A percentile compares a stretch with the other conserved stretches of the same genome.
These are phyloP conservation scores for Misgurnus anguillicaudatus DNA, from an alignment of 2,113 vertebrate species.

Conservation along the genomic window DNA sequence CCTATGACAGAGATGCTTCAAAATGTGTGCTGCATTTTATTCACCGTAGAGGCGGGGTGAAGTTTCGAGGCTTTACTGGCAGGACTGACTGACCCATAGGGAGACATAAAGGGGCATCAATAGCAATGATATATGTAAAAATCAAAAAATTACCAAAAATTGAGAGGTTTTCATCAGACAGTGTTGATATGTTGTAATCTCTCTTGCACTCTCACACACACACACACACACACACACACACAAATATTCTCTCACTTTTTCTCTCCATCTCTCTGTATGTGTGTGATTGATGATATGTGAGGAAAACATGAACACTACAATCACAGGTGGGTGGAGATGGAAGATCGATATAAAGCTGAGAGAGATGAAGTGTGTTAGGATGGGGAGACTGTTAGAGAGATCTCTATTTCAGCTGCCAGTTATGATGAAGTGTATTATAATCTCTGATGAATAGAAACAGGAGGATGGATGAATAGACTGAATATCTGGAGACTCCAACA, in stretches of 20 bases:
- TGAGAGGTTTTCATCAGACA: too few species aligned
- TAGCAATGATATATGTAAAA: too few species aligned
- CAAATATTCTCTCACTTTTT: neutral
- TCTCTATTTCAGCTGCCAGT: slow-evolving; percentile 34
- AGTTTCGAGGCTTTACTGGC: too few species aligned
- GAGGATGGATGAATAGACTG: slow-evolving; percentile 21
- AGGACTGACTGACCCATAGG: too few species aligned
- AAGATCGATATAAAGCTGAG: slow-evolving; percentile 43
- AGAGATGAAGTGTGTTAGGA: neutral
- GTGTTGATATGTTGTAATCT: too few species aligned
- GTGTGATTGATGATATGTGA: slow-evolving; percentile 38
- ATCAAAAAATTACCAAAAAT: too few species aligned
- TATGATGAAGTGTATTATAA: slow-evolving; percentile 29
- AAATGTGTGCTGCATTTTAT: too few species aligned
- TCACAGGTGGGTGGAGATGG: slow-evolving; percentile 36
- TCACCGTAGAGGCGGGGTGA: too few species aligned
- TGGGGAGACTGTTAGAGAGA: slow-evolving; percentile 1
- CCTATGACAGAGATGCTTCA: too few species aligned
- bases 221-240: too few species aligned
- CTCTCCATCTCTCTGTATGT: slow-evolving; percentile 39
- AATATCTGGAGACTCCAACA: neutral
- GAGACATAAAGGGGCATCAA: too few species aligned
- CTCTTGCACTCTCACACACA: too few species aligned
- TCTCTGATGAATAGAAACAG: slow-evolving; percentile 20
- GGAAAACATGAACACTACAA: slow-evolving; percentile 13